Conservation (phyloP, 1,140 invertebrate genomes). For the Sminthurides bifidus region DNA sequence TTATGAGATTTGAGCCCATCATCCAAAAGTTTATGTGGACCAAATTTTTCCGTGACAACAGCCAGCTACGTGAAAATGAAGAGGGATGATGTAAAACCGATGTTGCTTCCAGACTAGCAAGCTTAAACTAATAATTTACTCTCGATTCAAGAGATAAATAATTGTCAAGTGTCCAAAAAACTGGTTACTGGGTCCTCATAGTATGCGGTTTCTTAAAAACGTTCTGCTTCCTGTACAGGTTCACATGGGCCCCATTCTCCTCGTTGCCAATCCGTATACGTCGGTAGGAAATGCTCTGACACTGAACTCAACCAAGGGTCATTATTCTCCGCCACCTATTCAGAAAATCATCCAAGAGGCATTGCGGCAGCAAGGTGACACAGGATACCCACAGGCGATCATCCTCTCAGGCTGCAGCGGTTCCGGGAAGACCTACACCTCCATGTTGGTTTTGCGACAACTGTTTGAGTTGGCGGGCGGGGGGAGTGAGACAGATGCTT, state of each 20-base stretch:
- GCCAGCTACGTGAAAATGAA: too few relatives aligned
- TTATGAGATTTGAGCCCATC: too few relatives aligned
- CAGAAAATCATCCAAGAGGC: slow-evolving; percentile 80
- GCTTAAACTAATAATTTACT: too few relatives aligned
- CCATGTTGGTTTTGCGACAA: slow-evolving; percentile 78
- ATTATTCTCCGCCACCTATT: slow-evolving; percentile 57
- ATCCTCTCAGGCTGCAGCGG: slow-evolving; percentile 82
- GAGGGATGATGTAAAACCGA: too few relatives aligned
- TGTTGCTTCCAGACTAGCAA: too few relatives aligned
- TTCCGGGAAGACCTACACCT: slow-evolving; percentile 88
- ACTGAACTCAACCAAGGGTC: slow-evolving; percentile 64
- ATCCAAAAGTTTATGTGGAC: too few relatives aligned
- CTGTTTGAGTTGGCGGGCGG: slow-evolving; percentile 86
- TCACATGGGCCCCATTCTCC: slow-evolving; percentile 77
- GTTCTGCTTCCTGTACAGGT: too few relatives aligned
- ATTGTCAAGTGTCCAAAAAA: too few relatives aligned
- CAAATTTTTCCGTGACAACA: too few relatives aligned
- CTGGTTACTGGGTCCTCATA: too few relatives aligned
- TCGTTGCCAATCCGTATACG: slow-evolving; percentile 77
- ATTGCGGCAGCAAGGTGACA: slow-evolving; percentile 82
- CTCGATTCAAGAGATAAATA: too few relatives aligned
- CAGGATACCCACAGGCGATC: slow-evolving; percentile 86
- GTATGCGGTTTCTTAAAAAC: too few relatives aligned
- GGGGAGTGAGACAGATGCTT: slow-evolving; percentile 88
- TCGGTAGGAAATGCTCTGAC: slow-evolving; percentile 77